Evolutionary conservation across 2,888 invertebrate genomes (phyloP).

Genomic region (Andrena bucephala): DNA sequence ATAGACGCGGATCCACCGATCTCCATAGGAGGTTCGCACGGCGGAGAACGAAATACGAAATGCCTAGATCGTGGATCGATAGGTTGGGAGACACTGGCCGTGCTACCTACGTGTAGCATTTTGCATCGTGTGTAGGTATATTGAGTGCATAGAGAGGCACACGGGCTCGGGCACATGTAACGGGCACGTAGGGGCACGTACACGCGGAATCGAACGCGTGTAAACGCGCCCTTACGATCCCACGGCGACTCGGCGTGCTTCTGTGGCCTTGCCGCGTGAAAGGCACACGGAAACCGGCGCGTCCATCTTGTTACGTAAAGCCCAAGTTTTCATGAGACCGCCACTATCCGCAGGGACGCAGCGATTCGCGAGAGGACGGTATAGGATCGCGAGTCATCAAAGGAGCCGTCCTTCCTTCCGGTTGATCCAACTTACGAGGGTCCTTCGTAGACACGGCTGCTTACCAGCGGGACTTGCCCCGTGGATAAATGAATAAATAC

Average conservation of each 20-base stretch:
- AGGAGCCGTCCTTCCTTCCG: background rate
- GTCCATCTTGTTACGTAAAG: conserved; percentile 85
- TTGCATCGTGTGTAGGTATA: conserved; percentile 48
- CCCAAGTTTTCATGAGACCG: conserved; percentile 79
- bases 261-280: conserved; percentile 83
- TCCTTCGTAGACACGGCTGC: too few species aligned
- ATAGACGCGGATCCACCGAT: background rate
- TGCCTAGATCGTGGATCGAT: background rate
- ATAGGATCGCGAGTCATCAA: background rate
- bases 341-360: conserved; percentile 49
- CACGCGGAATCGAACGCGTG: conserved; percentile 65
- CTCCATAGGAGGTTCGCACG: background rate
- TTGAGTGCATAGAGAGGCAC: conserved; percentile 31
- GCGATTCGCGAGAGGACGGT: conserved; percentile 44
- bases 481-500: background rate
- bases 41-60: background rate
- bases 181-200: conserved; percentile 61
- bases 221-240: conserved; percentile 76
- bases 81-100: conserved; percentile 66
- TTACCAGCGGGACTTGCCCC: background rate
- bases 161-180: conserved; percentile 25
- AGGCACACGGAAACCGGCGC: conserved; percentile 83
- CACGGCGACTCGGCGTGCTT: conserved; percentile 71
- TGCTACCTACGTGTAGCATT: conserved; percentile 69
- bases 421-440: background rate